Evolutionary conservation across 2,113 vertebrate species (phyloP).

Genomic region (Oncorhynchus masou): DNA sequence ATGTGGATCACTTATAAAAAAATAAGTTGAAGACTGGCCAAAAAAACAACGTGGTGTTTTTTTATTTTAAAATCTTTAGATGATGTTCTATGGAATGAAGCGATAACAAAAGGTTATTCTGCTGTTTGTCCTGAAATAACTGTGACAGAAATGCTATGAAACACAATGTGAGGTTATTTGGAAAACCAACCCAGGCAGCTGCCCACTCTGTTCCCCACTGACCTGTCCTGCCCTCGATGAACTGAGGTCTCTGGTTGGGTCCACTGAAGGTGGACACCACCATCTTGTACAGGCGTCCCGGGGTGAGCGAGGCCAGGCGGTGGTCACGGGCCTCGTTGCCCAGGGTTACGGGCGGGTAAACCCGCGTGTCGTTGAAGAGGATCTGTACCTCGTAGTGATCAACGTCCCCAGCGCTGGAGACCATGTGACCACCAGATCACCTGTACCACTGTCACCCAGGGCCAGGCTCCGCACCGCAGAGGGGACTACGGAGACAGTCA

Average conservation of each 20-base stretch:
- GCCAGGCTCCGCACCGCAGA: conserved; percentile 81
- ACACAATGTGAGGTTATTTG: too few species aligned
- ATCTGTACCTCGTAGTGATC: conserved; percentile 90
- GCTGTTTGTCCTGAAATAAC: too few species aligned
- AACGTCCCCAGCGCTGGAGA: conserved; percentile 83
- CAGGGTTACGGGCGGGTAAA: conserved; percentile 82
- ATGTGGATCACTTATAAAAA: too few species aligned
- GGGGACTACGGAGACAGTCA: conserved; percentile 73
- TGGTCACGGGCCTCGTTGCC: conserved; percentile 72
- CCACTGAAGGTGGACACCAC: conserved; percentile 92
- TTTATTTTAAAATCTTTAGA: too few species aligned
- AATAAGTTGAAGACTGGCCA: too few species aligned
- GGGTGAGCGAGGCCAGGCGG: conserved; percentile 81
- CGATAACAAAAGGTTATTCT: too few species aligned
- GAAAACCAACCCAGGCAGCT: too few species aligned
- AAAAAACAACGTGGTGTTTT: too few species aligned
- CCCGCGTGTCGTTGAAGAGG: conserved; percentile 90
- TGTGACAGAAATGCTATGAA: too few species aligned
- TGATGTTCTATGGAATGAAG: too few species aligned
- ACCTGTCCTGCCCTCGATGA: conserved; percentile 85
- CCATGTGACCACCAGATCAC: conserved; percentile 83
- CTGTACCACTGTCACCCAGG: conserved; percentile 74
- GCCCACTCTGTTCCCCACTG: conserved; percentile 25
- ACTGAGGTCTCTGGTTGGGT: conserved; percentile 78
- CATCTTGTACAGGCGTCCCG: conserved; percentile 93